phyloP scores from a whole-genome alignment of 2,797 vertebrate species.

The Clarias platycephalus region DNA sequence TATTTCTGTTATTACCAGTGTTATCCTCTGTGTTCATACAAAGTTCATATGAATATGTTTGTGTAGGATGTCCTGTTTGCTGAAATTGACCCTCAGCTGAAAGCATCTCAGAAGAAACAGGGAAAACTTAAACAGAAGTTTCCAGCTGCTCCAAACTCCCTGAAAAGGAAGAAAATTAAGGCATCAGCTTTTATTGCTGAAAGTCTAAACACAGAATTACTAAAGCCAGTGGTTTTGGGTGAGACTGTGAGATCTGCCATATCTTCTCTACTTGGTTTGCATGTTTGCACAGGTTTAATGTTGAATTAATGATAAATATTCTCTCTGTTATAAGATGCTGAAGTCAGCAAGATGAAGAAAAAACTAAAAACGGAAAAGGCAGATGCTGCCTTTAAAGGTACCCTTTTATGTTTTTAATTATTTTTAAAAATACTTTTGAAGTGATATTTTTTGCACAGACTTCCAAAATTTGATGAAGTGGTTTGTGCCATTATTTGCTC shows the following conservation, averaged over 20 bases:
- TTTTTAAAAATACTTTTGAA: too few relatives aligned
- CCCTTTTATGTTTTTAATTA: not conserved
- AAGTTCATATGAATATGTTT: not conserved
- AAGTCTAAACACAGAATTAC: conserved; percentile 49
- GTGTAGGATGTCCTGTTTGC: conserved; percentile 48
- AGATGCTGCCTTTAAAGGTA: conserved; percentile 44
- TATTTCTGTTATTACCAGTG: not conserved
- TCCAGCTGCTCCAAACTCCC: conserved; percentile 78
- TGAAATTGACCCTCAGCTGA: conserved; percentile 41
- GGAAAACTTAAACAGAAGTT: conserved; percentile 80
- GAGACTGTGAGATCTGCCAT: not conserved
- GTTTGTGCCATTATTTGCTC: too few relatives aligned
- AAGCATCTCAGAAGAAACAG: conserved; percentile 75
- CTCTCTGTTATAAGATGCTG: conserved; percentile 28
- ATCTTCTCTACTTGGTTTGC: not conserved
- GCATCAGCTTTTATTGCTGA: conserved; percentile 55
- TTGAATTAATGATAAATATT: not conserved
- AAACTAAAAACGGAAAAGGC: conserved; percentile 25
- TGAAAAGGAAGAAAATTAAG: conserved; percentile 74
- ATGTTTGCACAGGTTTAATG: not conserved
- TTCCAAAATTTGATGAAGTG: too few relatives aligned
- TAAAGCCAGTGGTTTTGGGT: conserved; percentile 78
- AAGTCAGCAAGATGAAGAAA: conserved; percentile 14
- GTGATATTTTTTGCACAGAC: too few relatives aligned
- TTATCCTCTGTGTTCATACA: not conserved